Percentiles rank a stretch among this genome's conserved stretches.
These are phyloP conservation scores for Naso thynnoides DNA, from an alignment of 2,797 vertebrate genomes.

Conservation along the genomic window DNA sequence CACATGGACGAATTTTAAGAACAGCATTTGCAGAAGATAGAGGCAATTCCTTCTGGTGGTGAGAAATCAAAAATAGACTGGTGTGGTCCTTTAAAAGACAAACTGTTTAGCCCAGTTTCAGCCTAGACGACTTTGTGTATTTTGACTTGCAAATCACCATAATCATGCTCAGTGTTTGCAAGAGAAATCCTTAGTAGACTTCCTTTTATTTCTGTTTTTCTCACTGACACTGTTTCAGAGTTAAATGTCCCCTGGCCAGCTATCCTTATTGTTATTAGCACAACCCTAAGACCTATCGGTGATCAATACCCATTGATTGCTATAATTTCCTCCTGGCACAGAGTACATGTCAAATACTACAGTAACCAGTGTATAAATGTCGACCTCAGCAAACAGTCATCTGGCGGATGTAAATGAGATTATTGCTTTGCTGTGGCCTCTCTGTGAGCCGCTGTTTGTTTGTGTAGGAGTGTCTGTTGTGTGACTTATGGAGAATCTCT, in stretches of 20 bases:
- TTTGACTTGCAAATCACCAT: background rate
- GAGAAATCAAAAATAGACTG: too few species aligned
- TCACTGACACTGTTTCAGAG: constrained; percentile 4
- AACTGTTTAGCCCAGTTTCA: background rate
- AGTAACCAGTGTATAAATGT: constrained; percentile 60
- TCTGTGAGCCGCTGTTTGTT: constrained; percentile 41
- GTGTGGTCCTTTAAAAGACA: background rate
- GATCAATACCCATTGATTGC: constrained; percentile 65
- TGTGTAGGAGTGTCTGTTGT: constrained; percentile 56
- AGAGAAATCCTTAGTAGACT: background rate
- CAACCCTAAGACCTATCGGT: constrained; percentile 42
- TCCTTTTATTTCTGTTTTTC: background rate
- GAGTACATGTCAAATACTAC: constrained; percentile 46
- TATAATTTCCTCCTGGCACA: constrained; percentile 56
- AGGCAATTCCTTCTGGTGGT: too few species aligned
- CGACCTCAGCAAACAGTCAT: constrained; percentile 61
- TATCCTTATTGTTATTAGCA: constrained; percentile 34
- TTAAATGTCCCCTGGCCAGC: background rate
- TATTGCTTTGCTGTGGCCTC: constrained; percentile 28
- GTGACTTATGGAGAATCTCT: constrained; percentile 55
- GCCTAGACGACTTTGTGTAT: background rate
- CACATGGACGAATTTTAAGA: too few species aligned
- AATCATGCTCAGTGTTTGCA: background rate
- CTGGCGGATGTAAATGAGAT: constrained; percentile 58
- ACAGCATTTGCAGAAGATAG: too few species aligned